phyloP scores from a whole-genome alignment of 2,888 invertebrate genomes.

The Bruchidius siliquastri region DNA sequence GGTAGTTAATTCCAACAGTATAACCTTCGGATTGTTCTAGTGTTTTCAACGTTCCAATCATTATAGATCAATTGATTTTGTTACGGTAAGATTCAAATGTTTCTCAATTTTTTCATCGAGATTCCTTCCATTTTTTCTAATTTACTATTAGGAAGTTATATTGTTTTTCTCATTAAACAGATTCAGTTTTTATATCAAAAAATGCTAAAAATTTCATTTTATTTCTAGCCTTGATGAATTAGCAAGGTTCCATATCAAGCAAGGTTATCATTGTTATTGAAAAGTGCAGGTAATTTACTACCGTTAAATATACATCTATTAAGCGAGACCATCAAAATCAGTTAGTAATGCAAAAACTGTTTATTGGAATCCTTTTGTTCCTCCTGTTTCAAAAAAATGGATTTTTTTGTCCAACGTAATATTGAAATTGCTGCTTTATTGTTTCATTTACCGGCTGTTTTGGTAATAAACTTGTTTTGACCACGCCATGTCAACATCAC shows the following conservation, averaged over 20 bases:
- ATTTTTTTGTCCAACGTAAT: neutral
- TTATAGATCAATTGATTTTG: neutral
- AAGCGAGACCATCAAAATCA: neutral
- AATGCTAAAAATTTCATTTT: neutral
- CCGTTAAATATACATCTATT: neutral
- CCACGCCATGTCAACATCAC: too few relatives aligned
- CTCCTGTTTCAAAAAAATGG: neutral
- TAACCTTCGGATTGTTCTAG: neutral
- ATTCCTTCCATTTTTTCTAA: neutral
- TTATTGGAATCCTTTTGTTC: neutral
- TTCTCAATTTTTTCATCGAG: neutral
- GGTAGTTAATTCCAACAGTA: neutral
- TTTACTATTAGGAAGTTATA: neutral
- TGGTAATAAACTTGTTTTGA: too few relatives aligned
- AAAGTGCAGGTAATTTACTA: neutral
- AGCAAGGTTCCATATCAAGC: neutral
- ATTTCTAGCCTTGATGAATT: neutral
- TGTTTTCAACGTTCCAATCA: neutral
- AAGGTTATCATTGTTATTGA: neutral
- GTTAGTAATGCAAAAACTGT: neutral
- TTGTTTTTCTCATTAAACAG: neutral
- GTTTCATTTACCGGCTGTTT: too few relatives aligned
- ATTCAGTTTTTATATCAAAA: neutral
- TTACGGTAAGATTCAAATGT: neutral
- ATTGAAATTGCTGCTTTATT: too few relatives aligned